Evolutionary conservation across 2,888 invertebrate species (phyloP), one percentile per base, ranked within the genome.

Genomic region (Drosophila pseudotalamancana): DNA sequence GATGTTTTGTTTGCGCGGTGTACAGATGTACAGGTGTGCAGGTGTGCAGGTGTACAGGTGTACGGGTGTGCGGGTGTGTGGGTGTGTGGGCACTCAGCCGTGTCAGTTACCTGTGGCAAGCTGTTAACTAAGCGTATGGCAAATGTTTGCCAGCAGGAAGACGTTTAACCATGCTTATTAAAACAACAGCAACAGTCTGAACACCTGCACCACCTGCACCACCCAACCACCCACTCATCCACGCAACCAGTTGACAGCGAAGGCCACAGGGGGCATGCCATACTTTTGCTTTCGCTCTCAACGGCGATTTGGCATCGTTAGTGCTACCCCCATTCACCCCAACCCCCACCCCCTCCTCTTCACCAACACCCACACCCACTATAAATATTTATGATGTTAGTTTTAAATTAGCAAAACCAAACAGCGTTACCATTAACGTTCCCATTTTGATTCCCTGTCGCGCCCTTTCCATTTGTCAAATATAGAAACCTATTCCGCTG

Each of bases 91-190:
- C 72, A 79, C 72, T 85, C 83, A 85, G 63, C 68, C 83, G 83
- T 79, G 73, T 62, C 72, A 55, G 72, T 76, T 77, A 86, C 84
- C 80, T 86, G 84, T 80, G 77, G 80, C 86, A 85, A 75, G 86
- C 87, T 81, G 81, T 87, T 87, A 87, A 87, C 87, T 84, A 87
- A 87, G 85, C 87, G 72, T 65, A 84, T 63, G 72, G 81, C 75
- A 87, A 82, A 87, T 87, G 81, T 84, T 82, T 87, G 81, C 87
- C 84, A 79, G 67, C 77, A 75, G 83, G 69, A 80, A 80, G 81
- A 80, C 84, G 75, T 79, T 82, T 86, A 80, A 80, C 72, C 57
- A 66, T 69, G 83, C 76, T 69, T 79, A 79, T 76, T 68, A 72
- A 68, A 77, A 77, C 72, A 62, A 65, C 70, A 74, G 65, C 73